Percentiles rank a stretch among this genome's conserved stretches.
Conservation (phyloP, 2,113 vertebrate genomes). For the Sander lucioperca region DNA sequence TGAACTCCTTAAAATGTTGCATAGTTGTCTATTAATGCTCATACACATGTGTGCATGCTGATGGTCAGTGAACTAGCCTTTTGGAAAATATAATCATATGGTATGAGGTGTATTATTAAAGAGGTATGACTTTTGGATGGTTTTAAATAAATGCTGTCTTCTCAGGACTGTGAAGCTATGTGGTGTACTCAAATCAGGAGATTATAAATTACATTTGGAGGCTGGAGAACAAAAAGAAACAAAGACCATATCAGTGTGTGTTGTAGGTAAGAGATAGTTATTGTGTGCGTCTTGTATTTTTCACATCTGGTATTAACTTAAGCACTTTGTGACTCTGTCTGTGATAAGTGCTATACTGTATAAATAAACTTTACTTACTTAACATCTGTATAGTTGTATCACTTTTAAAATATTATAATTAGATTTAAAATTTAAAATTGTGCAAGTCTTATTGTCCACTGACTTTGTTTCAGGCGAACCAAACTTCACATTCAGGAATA, state of each 20-base stretch:
- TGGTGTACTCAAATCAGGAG: conserved; percentile 84
- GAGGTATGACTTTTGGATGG: background rate
- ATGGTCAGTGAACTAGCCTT: background rate
- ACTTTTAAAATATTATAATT: background rate
- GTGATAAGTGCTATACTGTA: too few species aligned
- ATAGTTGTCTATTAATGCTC: background rate
- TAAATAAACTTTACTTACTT: too few species aligned
- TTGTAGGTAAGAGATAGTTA: conserved; percentile 86
- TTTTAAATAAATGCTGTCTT: conserved; percentile 54
- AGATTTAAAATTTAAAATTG: background rate
- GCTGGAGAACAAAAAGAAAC: conserved; percentile 81
- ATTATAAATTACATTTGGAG: conserved; percentile 88
- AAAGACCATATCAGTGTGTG: conserved; percentile 85
- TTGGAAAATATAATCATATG: background rate
- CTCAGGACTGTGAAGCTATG: conserved; percentile 87
- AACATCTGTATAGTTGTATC: accelerated
- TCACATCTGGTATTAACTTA: background rate
- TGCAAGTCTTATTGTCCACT: background rate
- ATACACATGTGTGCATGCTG: background rate
- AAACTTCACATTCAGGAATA: background rate
- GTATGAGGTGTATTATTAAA: background rate
- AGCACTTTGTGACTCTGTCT: too few species aligned
- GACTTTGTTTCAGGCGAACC: conserved; percentile 60
- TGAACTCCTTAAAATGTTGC: background rate
- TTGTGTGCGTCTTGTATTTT: background rate